Base-by-base conservation (phyloP, 2,797 vertebrate genomes). In the Potorous gilbertii region DNA sequence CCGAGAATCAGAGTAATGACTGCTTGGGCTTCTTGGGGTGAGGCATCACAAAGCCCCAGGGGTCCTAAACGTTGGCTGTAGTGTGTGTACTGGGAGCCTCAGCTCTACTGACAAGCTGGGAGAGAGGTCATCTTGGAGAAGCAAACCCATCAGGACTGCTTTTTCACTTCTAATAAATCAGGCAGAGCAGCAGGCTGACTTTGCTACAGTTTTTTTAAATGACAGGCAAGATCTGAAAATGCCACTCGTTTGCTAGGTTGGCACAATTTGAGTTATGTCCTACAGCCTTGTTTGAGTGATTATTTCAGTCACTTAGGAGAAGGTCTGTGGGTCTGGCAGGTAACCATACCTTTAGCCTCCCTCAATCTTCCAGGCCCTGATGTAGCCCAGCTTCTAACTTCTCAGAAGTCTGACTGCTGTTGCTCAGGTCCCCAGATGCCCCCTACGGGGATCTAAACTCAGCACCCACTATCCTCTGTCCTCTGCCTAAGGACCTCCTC, bases 191-290 rank as follows among this genome's bases (percentile, higher is more conserved):
- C 24, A 95, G 34, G 5, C 8, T 87, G 90, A 89, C 87, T 54
- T 95, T 3, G 94, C 6, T 95, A 28, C 21, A 46, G 21, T 95
- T 50, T 94, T 94, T 95, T 92, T 81, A 95, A 95, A 92, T 95
- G 28, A 94, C 87, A 95, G 56, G 9, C 21, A 29, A 96, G 2
- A 0, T 93, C 8, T 13, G 96, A 52, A 91, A 31, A 96, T 57
- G 94, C 55, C 5, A 50, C 92, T 6, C 81, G 21, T 66, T 93
- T 91, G 59, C 52, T 91, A 90, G 89, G 31, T 94, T 81, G 50
- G 34, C 90, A 94, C 94, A 46, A 2, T 92, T 27, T 66, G 94
- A 55, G 55, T 93, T 95, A 55, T 56, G 74, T 81, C n/a, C 92
- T 29, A 95, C 29, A 87, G 31, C 55, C 8, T 92, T 96, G 90